Evolutionary conservation across 2,888 invertebrate species (phyloP), one percentile per base, ranked within the genome.

Genomic region (Tetragnatha montana): DNA sequence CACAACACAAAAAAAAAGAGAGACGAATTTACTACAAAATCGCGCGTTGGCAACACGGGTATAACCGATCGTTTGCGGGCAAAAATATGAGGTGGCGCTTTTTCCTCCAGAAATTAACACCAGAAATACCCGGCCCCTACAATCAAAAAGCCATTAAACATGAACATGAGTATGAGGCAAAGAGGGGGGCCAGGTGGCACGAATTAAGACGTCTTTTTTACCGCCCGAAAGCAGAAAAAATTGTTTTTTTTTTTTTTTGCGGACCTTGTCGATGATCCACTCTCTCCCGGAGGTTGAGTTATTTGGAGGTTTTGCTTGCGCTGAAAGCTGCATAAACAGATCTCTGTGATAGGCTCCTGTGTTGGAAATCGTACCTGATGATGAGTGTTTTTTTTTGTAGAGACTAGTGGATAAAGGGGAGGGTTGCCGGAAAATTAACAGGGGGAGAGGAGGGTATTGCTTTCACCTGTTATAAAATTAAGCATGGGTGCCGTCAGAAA

Each of bases 141-240:
- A 87, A 87, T 87, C 87, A 87, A 87, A 87, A 87, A 87, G 12
- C 87, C 87, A 87, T 87, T 87, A 87, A 74, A 69, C 49, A 81
- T 75, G 81, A 81, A 74, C 81, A 68, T 17, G 60, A 60, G 60
- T 60, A 60, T 60, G 81, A n/a, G 73, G n/a, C 8, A n/a, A 21
- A 79, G 50, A 73, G 49, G 35, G 19, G 78, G 49, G n/a, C 81
- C 81, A 87, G 87, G 76, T 81, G 87, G 17, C 17, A 14, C 17
- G 74, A 80, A 87, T 87, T 71, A 87, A 87, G 86, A 87, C 60
- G 74, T 87, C 47, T 74, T 75, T 86, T 21, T 73, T 82, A 19
- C 51, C 50, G 21, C n/a, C 49, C 70, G n/a, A n/a, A 21, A 10
- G 8, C 3, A 49, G 47, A 81, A 47, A 19, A 81, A 70, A 70